phyloP scores from a whole-genome alignment of 92 coral and sea anemone genomes.

The Parazoanthus darwini region DNA sequence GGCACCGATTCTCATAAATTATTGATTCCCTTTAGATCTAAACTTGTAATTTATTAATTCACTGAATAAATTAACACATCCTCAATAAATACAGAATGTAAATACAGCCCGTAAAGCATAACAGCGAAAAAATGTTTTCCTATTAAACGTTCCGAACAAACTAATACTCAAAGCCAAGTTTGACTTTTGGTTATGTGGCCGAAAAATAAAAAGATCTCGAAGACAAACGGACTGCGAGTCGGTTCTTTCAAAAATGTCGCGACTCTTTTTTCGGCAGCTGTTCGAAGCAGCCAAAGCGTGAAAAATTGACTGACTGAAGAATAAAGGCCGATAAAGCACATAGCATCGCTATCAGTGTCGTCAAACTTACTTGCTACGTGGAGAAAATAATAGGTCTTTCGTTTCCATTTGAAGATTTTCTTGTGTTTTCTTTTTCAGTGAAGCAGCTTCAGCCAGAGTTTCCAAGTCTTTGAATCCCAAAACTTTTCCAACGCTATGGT shows the following conservation, averaged over 20 bases:
- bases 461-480: neutral
- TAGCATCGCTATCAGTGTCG: neutral
- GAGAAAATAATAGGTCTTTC: neutral
- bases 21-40: slow-evolving; percentile 84
- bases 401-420: slow-evolving; percentile 20
- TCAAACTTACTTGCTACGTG: slow-evolving; percentile 25
- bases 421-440: neutral
- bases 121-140: slow-evolving; percentile 50
- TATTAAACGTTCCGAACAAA: slow-evolving; percentile 41
- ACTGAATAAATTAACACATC: slow-evolving; percentile 90
- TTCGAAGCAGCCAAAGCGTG: neutral
- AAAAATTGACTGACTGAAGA: neutral
- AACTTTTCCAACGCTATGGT: neutral
- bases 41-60: slow-evolving; percentile 99
- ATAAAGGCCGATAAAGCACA: neutral
- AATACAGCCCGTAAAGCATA: slow-evolving; percentile 66
- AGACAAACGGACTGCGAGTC: neutral
- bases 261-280: slow-evolving; percentile 24
- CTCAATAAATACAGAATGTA: slow-evolving; percentile 80
- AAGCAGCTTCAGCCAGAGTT: neutral
- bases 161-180: neutral
- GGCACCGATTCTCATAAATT: slow-evolving; percentile 90
- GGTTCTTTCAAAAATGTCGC: neutral
- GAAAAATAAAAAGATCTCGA: neutral
- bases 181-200: neutral